Percentiles rank a stretch among this genome's conserved stretches.
phyloP scores from a whole-genome alignment of 1,140 invertebrate species.

The Chrysoperla carnea region DNA sequence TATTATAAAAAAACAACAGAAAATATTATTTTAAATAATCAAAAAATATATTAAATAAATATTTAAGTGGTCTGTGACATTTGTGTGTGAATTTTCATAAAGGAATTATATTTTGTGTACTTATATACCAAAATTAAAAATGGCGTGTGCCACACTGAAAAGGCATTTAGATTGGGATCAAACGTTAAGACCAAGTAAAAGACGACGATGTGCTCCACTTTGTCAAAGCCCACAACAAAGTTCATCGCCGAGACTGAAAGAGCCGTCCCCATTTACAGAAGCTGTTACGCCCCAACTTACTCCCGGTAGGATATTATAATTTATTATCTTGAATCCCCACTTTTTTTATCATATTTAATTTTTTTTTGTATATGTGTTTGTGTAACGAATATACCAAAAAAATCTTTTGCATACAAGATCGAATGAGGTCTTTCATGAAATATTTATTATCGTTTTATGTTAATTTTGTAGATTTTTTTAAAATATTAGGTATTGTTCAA shows the following conservation, averaged over 20 bases:
- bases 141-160: conserved; percentile 93
- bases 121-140: conserved; percentile 32
- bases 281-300: conserved; percentile 57
- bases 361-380: conserved; percentile 2
- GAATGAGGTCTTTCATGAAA: too few relatives aligned
- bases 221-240: conserved; percentile 42
- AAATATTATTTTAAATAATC: too few relatives aligned
- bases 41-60: too few relatives aligned
- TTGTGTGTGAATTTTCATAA: too few relatives aligned
- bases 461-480: too few relatives aligned
- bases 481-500: too few relatives aligned
- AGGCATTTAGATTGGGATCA: conserved; percentile 86
- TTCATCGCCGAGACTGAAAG: conserved; percentile 39
- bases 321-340: conserved; percentile 20
- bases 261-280: conserved; percentile 60
- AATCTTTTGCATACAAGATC: too few relatives aligned
- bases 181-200: conserved; percentile 60
- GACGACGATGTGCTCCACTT: conserved; percentile 76
- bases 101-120: neutral
- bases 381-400: neutral
- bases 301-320: conserved; percentile 42
- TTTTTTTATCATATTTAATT: conserved; percentile 15
- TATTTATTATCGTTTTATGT: too few relatives aligned
- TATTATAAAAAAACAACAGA: too few relatives aligned
- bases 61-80: too few relatives aligned